These are phyloP conservation scores for Phaedon cochleariae DNA, from an alignment of 2,888 invertebrate genomes.

Conservation along the genomic window DNA sequence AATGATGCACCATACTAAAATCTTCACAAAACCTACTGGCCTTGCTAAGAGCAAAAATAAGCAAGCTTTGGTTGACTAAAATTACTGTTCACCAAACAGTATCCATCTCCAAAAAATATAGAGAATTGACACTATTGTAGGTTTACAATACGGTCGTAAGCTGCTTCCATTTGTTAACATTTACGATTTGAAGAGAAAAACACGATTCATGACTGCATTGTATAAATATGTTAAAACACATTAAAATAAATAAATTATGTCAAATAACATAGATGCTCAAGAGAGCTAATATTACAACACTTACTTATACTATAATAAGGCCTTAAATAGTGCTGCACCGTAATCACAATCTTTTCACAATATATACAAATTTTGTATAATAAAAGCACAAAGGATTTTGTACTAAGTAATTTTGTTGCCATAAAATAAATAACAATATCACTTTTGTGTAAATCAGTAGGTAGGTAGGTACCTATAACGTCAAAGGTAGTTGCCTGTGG, in stretches of 20 bases:
- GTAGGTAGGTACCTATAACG: no score
- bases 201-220: no score
- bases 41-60: conserved; percentile 44
- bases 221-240: conserved; percentile 53
- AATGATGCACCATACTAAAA: conserved; percentile 40
- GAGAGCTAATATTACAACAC: conserved; percentile 1
- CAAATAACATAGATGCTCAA: conserved; percentile 31
- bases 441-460: conserved; percentile 28
- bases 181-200: conserved; percentile 31
- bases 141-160: no score
- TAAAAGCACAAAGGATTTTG: conserved; percentile 51
- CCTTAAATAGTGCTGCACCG: conserved; percentile 33
- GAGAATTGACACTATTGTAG: not conserved
- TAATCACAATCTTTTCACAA: conserved; percentile 45
- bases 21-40: conserved; percentile 46
- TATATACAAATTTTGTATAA: conserved; percentile 45
- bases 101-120: not conserved
- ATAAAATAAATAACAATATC: conserved; percentile 46
- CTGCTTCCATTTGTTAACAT: no score
- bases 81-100: conserved; percentile 25
- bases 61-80: conserved; percentile 50
- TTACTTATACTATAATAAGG: not conserved
- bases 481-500: conserved; percentile 12
- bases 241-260: conserved; percentile 49
- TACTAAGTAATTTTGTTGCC: conserved; percentile 55